Evolutionary conservation across 2,797 vertebrate species (phyloP).

Genomic region (Gambusia yucatana): DNA sequence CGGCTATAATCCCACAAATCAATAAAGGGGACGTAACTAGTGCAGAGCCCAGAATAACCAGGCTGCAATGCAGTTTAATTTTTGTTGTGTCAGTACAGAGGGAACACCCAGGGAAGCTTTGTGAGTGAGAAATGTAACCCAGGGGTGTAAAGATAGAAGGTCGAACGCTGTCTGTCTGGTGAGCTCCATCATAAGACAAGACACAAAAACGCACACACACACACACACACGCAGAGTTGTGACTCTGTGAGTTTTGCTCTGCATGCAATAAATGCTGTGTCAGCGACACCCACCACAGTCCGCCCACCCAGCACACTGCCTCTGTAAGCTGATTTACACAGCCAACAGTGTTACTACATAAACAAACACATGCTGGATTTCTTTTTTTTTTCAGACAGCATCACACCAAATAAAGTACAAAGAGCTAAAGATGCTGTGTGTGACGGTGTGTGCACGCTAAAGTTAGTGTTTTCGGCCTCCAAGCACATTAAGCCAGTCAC

Average conservation of each 20-base stretch:
- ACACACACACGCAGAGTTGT: conserved; percentile 42
- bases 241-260: conserved; percentile 70
- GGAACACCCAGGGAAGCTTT: conserved; percentile 50
- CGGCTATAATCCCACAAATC: conserved; percentile 60
- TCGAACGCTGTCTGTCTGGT: conserved; percentile 51
- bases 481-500: conserved; percentile 19
- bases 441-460: conserved; percentile 9
- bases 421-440: conserved; percentile 17
- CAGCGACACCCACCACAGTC: conserved; percentile 74
- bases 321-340: conserved; percentile 77
- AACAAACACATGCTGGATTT: conserved; percentile 67
- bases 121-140: conserved; percentile 52
- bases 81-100: conserved; percentile 46
- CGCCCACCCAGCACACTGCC: conserved; percentile 74
- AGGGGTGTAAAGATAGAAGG: conserved; percentile 56
- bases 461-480: conserved; percentile 22
- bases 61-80: conserved; percentile 61
- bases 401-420: conserved; percentile 15
- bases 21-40: conserved; percentile 47
- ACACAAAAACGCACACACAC: conserved; percentile 23
- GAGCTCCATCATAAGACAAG: conserved; percentile 58
- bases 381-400: not conserved
- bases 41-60: conserved; percentile 52
- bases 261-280: conserved; percentile 73
- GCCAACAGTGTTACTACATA: conserved; percentile 61